These are phyloP conservation scores for Acanthochromis polyacanthus DNA, from an alignment of 2,113 vertebrate species.

Conservation along the genomic window DNA sequence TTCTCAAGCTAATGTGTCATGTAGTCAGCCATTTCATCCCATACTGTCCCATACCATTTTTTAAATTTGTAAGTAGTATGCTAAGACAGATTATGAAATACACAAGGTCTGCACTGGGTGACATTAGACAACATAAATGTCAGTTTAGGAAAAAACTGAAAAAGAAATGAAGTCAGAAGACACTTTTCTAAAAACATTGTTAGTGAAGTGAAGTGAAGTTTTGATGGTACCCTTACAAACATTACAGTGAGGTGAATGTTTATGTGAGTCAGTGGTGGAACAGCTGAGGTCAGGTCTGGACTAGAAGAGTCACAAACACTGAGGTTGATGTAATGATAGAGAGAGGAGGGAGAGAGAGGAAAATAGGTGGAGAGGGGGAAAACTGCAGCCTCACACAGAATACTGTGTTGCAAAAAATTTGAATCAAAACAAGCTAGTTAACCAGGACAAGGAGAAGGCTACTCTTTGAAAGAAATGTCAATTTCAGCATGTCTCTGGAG, in stretches of 20 bases:
- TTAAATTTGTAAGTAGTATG: neutral
- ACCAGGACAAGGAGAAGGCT: too few relatives aligned
- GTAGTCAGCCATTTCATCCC: neutral
- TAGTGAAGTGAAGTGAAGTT: neutral
- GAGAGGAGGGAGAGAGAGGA: constrained; percentile 5
- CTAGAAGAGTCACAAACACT: constrained; percentile 34
- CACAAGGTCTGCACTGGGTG: neutral
- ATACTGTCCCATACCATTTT: too few relatives aligned
- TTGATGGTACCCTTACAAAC: constrained; percentile 10
- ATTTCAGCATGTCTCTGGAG: too few relatives aligned
- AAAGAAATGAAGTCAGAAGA: constrained; percentile 1
- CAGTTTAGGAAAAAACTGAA: neutral
- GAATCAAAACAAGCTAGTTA: too few relatives aligned
- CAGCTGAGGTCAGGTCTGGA: constrained; percentile 65
- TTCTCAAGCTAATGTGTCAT: neutral
- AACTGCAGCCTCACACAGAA: neutral
- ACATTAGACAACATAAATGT: constrained; percentile 8
- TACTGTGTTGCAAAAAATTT: too few relatives aligned
- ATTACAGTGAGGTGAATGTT: constrained; percentile 39
- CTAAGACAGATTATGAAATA: constrained; percentile 14
- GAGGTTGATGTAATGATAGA: constrained; percentile 39
- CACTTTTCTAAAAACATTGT: constrained; percentile 1
- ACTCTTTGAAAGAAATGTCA: too few relatives aligned
- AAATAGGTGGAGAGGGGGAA: neutral
- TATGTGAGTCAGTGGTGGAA: constrained; percentile 43